Conservation (phyloP, 2,888 invertebrate species). For the Cheilosia vulpina region DNA sequence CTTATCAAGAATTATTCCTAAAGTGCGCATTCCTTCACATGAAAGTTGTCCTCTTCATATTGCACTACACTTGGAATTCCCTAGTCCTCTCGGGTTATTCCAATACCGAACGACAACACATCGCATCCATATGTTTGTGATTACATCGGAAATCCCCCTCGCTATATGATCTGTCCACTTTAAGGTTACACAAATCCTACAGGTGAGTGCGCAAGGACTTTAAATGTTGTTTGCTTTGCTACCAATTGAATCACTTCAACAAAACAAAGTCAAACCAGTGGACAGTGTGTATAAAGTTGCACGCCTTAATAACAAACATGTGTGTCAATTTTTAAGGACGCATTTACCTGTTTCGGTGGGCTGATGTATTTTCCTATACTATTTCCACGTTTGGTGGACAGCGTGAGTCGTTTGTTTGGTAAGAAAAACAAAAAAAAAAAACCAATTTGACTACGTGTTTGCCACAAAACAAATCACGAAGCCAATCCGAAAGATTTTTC, state of each 20-base stretch:
- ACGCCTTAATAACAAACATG: constrained; percentile 74
- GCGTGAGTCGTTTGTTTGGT: constrained; percentile 32
- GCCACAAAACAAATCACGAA: constrained; percentile 55
- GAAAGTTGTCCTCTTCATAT: constrained; percentile 1
- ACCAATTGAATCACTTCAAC: constrained; percentile 52
- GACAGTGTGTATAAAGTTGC: constrained; percentile 26
- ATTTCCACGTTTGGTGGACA: constrained; percentile 29
- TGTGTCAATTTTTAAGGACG: constrained; percentile 64
- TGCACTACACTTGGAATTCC: constrained; percentile 34
- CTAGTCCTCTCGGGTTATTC: constrained; percentile 34
- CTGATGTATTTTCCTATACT: constrained; percentile 57
- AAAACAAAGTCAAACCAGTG: constrained; percentile 55
- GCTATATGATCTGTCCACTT: constrained; percentile 6
- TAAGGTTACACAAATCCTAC: constrained; percentile 69
- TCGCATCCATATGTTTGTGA: constrained; percentile 67
- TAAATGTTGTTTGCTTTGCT: constrained; percentile 15
- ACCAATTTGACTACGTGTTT: constrained; percentile 56
- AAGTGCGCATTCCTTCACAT: not conserved
- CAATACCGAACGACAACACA: constrained; percentile 44
- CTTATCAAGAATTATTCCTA: constrained; percentile 44
- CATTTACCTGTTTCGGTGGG: constrained; percentile 52
- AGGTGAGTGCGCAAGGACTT: constrained; percentile 46
- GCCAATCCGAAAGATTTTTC: constrained; percentile 19
- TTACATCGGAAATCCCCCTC: constrained; percentile 62
- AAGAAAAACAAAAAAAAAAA: constrained; percentile 10